Evolutionary conservation across 2,797 vertebrate species (phyloP).

Genomic region (Tapera naevia): DNA sequence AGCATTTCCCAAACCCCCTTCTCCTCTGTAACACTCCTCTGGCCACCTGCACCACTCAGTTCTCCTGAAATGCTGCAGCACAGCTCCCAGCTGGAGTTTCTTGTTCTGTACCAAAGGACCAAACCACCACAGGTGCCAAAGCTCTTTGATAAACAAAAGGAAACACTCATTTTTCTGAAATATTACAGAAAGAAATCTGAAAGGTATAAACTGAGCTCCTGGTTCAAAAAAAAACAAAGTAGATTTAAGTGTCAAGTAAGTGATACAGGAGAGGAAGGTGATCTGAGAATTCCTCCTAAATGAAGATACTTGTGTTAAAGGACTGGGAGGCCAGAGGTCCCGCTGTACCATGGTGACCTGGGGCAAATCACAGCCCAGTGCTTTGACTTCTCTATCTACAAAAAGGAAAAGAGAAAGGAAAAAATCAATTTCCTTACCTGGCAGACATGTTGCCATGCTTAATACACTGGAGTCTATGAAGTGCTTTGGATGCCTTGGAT

Average conservation of each 20-base stretch:
- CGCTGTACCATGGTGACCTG: accelerated
- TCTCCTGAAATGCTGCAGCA: neutral
- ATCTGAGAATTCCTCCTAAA: neutral
- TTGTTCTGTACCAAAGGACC: neutral
- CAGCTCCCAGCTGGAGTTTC: neutral
- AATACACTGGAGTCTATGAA: neutral
- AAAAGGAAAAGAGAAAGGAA: neutral
- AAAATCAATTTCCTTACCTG: neutral
- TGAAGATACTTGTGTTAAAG: accelerated
- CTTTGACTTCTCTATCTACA: neutral
- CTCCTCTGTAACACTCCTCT: neutral
- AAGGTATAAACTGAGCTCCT: neutral
- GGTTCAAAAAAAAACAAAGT: neutral
- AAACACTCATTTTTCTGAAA: neutral
- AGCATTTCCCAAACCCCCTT: neutral
- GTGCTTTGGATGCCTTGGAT: neutral
- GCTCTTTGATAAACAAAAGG: neutral
- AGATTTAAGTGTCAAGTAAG: neutral
- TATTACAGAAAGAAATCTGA: neutral
- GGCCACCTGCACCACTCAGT: accelerated
- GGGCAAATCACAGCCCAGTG: neutral
- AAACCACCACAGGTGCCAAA: neutral
- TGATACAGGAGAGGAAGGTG: neutral
- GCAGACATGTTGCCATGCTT: neutral
- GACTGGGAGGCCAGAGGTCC: neutral